Percentiles rank a stretch among this genome's conserved stretches.
Evolutionary conservation across 1,140 invertebrate genomes (phyloP).

Genomic region (Listronotus bonariensis): DNA sequence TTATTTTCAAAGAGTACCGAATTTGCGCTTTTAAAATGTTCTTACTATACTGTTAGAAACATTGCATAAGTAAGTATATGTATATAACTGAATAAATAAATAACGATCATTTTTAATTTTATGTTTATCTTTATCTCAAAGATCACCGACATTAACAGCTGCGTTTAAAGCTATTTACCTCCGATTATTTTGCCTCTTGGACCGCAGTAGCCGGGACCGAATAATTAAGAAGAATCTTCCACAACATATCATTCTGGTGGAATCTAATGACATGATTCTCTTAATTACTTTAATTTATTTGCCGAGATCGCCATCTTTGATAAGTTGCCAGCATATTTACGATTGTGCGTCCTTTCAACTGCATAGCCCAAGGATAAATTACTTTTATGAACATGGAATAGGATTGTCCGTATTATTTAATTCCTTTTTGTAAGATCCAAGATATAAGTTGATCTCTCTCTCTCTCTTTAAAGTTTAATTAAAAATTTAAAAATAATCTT

Average conservation of each 20-base stretch:
- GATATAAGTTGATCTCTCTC: too few relatives aligned
- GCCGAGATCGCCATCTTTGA: constrained; percentile 43
- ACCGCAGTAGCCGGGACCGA: constrained; percentile 7
- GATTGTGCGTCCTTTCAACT: neutral
- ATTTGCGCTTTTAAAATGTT: too few relatives aligned
- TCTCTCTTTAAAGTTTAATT: too few relatives aligned
- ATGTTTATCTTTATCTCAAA: too few relatives aligned
- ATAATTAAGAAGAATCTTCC: constrained; percentile 23
- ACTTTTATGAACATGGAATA: neutral
- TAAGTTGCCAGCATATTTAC: constrained; percentile 21
- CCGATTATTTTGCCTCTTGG: constrained; percentile 2
- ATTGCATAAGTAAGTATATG: too few relatives aligned
- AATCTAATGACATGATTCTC: constrained; percentile 55
- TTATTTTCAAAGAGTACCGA: too few relatives aligned
- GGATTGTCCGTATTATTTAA: neutral
- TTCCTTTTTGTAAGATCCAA: too few relatives aligned
- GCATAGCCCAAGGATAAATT: neutral
- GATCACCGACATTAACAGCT: neutral
- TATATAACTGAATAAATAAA: too few relatives aligned
- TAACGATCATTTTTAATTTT: too few relatives aligned
- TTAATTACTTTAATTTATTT: constrained; percentile 56
- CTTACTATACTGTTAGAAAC: too few relatives aligned
- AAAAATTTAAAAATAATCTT: too few relatives aligned
- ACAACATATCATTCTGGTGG: constrained; percentile 51
- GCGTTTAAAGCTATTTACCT: constrained; percentile 23